Conservation (phyloP, 2,888 invertebrate genomes). For the Aporophyla lueneburgensis region DNA sequence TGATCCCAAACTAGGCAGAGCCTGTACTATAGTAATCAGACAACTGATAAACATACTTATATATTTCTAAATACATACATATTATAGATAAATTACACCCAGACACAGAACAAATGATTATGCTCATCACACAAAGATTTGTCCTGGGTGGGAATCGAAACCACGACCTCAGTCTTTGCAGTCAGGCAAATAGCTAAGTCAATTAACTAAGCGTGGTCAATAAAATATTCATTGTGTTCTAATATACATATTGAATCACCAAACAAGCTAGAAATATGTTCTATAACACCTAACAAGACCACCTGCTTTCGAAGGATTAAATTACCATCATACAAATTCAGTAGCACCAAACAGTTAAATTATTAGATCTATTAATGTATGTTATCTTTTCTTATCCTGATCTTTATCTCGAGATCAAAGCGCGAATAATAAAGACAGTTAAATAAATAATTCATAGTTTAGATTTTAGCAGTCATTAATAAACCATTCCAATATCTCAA, state of each 20-base stretch:
- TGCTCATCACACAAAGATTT: too few relatives aligned
- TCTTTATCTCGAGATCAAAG: constrained; percentile 42
- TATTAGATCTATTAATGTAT: neutral
- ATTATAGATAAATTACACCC: too few relatives aligned
- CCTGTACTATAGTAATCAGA: too few relatives aligned
- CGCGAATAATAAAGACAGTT: constrained; percentile 27
- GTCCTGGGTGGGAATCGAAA: too few relatives aligned
- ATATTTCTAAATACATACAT: too few relatives aligned
- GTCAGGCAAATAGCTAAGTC: too few relatives aligned
- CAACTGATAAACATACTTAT: too few relatives aligned
- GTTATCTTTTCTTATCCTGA: constrained; percentile 7
- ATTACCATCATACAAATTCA: constrained; percentile 11
- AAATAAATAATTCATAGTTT: constrained; percentile 31
- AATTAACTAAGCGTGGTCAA: constrained; percentile 12
- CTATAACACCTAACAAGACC: neutral
- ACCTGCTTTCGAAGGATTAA: neutral
- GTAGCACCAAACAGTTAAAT: constrained; percentile 1
- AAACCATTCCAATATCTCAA: constrained; percentile 43
- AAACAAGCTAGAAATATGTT: neutral
- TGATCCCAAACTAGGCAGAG: too few relatives aligned
- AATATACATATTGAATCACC: constrained; percentile 4
- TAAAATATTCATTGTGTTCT: constrained; percentile 20
- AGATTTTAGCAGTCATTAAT: constrained; percentile 42
- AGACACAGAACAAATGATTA: too few relatives aligned
- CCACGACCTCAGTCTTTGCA: too few relatives aligned